phyloP scores from a whole-genome alignment of 2,797 vertebrate species.

The Helicolenus hilgendorfi region DNA sequence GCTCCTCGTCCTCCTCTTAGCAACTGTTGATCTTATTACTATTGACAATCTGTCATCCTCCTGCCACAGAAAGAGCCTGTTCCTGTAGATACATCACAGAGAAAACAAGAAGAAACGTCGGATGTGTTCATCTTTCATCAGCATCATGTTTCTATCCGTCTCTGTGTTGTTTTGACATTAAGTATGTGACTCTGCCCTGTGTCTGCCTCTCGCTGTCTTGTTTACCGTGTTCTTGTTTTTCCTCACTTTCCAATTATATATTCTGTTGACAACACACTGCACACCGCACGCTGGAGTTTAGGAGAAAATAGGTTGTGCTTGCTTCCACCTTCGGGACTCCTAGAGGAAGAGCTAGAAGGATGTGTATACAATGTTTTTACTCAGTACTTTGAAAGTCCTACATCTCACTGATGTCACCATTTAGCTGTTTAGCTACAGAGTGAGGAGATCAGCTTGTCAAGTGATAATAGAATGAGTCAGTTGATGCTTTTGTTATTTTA shows the following conservation, averaged over 20 bases:
- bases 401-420: neutral
- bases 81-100: conserved; percentile 46
- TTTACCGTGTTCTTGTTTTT: conserved; percentile 16
- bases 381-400: neutral
- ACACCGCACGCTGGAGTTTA: neutral
- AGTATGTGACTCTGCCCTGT: neutral
- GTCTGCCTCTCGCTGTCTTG: neutral
- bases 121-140: conserved; percentile 66
- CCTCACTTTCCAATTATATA: neutral
- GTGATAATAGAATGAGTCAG: neutral
- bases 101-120: conserved; percentile 9
- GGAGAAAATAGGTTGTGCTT: neutral
- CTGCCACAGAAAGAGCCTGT: conserved; percentile 31
- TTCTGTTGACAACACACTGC: neutral
- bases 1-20: conserved; percentile 12
- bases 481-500: neutral
- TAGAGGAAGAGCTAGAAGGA: neutral
- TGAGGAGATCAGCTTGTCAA: neutral
- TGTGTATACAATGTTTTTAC: neutral
- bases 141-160: conserved; percentile 25
- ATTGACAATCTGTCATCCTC: conserved; percentile 73
- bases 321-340: neutral
- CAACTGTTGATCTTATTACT: conserved; percentile 58
- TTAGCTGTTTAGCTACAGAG: neutral
- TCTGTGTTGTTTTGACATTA: conserved; percentile 35